phyloP scores from a whole-genome alignment of 2,888 invertebrate species.

The Drosophila nr. perissopoda region DNA sequence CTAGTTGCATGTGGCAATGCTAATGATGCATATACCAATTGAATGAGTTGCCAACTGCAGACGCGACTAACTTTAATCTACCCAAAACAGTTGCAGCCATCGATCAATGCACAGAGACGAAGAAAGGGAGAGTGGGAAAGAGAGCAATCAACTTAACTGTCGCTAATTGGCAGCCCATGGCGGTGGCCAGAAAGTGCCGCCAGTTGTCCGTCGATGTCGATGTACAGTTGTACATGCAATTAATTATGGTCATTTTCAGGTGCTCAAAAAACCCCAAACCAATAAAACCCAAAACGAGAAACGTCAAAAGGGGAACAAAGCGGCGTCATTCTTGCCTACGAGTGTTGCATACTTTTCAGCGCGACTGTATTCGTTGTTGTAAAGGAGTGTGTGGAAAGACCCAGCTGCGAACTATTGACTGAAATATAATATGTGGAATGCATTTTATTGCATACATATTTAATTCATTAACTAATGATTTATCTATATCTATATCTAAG shows the following conservation, averaged over 20 bases:
- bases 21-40: constrained; percentile 34
- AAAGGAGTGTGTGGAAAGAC: constrained; percentile 37
- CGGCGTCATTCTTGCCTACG: constrained; percentile 53
- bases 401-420: neutral
- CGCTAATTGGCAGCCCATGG: constrained; percentile 66
- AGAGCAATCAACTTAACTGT: constrained; percentile 32
- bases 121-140: constrained; percentile 16
- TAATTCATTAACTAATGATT: neutral
- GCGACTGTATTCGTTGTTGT: constrained; percentile 18
- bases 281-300: constrained; percentile 5
- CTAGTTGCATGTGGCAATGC: constrained; percentile 4
- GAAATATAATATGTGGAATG: neutral
- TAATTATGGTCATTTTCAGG: constrained; percentile 80
- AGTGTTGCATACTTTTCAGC: constrained; percentile 69
- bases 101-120: constrained; percentile 46
- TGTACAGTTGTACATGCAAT: constrained; percentile 71
- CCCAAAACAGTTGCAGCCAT: constrained; percentile 19
- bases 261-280: constrained; percentile 41
- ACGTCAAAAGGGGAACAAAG: constrained; percentile 54
- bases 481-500: neutral
- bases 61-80: constrained; percentile 11
- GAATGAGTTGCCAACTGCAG: constrained; percentile 36
- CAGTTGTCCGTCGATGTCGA: constrained; percentile 57
- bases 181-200: constrained; percentile 31
- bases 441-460: neutral